Percentiles rank a stretch among this genome's conserved stretches.
Conservation (phyloP, 2,888 invertebrate genomes). For the Lutraria lutraria region DNA sequence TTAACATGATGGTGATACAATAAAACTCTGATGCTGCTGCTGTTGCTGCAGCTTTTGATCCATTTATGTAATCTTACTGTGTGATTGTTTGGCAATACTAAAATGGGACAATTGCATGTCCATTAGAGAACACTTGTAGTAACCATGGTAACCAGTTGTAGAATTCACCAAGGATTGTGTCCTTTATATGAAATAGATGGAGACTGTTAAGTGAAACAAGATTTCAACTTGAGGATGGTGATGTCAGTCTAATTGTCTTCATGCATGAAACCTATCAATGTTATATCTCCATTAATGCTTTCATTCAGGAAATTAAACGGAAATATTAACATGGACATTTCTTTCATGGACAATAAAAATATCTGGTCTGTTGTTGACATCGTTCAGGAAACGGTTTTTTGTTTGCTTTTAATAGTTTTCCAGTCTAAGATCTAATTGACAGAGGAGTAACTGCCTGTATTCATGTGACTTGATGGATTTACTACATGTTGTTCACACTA, state of each 20-base stretch:
- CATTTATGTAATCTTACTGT: too few relatives aligned
- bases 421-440: not conserved
- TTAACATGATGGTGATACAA: too few relatives aligned
- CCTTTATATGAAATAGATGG: too few relatives aligned
- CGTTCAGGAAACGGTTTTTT: not conserved
- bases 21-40: too few relatives aligned
- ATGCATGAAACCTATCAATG: constrained; percentile 13
- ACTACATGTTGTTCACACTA: too few relatives aligned
- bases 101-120: too few relatives aligned
- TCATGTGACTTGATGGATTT: not conserved
- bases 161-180: too few relatives aligned
- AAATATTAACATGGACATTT: not conserved
- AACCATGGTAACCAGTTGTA: too few relatives aligned
- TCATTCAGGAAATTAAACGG: constrained; percentile 13
- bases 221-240: not conserved
- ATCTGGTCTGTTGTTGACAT: not conserved
- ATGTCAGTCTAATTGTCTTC: constrained; percentile 19
- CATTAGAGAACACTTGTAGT: too few relatives aligned
- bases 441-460: not conserved
- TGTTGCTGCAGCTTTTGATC: too few relatives aligned
- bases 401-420: constrained; percentile 12
- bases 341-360: not conserved
- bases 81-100: too few relatives aligned
- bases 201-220: too few relatives aligned
- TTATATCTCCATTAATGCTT: not conserved